These are phyloP conservation scores for Lagopus muta DNA, from an alignment of 2,113 vertebrate species.

Conservation along the genomic window DNA sequence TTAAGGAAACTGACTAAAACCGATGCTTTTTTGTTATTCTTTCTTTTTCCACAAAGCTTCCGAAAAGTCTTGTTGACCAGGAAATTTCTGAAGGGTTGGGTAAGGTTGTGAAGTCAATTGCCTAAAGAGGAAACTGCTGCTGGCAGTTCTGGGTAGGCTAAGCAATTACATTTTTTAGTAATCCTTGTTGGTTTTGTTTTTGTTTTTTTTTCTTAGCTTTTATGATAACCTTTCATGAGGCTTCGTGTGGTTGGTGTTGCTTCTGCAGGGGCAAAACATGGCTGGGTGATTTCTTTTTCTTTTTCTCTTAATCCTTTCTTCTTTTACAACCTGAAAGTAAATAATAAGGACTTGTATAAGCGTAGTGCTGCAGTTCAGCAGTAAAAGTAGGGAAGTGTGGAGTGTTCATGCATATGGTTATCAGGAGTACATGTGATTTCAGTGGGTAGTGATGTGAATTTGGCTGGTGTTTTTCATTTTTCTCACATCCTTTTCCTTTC, in stretches of 20 bases:
- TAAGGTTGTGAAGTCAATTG: constrained; percentile 54
- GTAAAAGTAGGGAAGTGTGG: neutral
- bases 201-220: neutral
- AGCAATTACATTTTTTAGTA: constrained; percentile 60
- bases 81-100: constrained; percentile 54
- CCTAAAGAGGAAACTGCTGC: constrained; percentile 49
- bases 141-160: constrained; percentile 39
- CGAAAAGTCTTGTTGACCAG: constrained; percentile 14
- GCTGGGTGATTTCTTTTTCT: neutral
- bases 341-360: neutral
- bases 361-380: neutral
- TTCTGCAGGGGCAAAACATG: neutral
- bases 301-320: neutral
- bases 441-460: neutral
- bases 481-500: neutral
- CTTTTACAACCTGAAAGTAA: neutral
- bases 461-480: neutral
- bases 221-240: constrained; percentile 27
- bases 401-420: neutral
- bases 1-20: constrained; percentile 20
- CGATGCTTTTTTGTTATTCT: neutral
- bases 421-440: neutral
- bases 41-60: neutral
- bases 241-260: neutral
- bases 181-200: constrained; percentile 17